phyloP scores from a whole-genome alignment of 2,797 vertebrate genomes.

The Xenops minutus region DNA sequence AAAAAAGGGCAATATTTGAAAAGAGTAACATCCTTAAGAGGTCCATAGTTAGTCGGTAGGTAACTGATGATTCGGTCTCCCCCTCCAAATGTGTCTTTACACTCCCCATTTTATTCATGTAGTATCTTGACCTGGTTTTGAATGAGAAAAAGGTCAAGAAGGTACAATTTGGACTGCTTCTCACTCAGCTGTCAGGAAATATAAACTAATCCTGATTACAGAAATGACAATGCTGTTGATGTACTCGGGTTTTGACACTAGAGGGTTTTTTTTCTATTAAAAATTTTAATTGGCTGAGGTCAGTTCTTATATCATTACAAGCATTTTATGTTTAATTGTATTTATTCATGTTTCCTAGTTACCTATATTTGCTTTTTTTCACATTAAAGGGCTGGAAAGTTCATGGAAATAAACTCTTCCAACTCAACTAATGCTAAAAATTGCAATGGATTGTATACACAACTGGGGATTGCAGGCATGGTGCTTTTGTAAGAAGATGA shows the following conservation, averaged over 20 bases:
- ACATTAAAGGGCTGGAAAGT: slow-evolving; percentile 7
- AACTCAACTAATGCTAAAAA: slow-evolving; percentile 1
- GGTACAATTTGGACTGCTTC: slow-evolving; percentile 49
- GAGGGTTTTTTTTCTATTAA: slow-evolving; percentile 70
- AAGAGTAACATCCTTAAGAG: background rate
- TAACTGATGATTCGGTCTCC: background rate
- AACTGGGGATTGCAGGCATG: background rate
- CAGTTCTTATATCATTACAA: slow-evolving; percentile 61
- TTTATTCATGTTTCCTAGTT: slow-evolving; percentile 70
- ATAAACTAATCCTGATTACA: slow-evolving; percentile 67
- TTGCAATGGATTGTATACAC: background rate
- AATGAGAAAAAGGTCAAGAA: slow-evolving; percentile 53
- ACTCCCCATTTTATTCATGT: background rate
- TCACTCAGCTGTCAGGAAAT: slow-evolving; percentile 65
- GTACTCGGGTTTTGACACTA: slow-evolving; percentile 47
- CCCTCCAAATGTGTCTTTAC: background rate
- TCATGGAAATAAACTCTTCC: slow-evolving; percentile 41
- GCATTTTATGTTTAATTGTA: slow-evolving; percentile 70
- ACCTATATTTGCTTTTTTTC: slow-evolving; percentile 54
- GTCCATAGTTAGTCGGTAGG: background rate
- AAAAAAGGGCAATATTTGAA: slow-evolving; percentile 39
- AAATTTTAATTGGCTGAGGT: slow-evolving; percentile 78
- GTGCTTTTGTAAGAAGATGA: background rate
- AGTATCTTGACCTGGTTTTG: slow-evolving; percentile 24
- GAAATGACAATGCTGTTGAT: slow-evolving; percentile 57